Evolutionary conservation across 2,113 vertebrate species (phyloP), one percentile per base, ranked within the genome.

Genomic region (Apteryx mantelli): DNA sequence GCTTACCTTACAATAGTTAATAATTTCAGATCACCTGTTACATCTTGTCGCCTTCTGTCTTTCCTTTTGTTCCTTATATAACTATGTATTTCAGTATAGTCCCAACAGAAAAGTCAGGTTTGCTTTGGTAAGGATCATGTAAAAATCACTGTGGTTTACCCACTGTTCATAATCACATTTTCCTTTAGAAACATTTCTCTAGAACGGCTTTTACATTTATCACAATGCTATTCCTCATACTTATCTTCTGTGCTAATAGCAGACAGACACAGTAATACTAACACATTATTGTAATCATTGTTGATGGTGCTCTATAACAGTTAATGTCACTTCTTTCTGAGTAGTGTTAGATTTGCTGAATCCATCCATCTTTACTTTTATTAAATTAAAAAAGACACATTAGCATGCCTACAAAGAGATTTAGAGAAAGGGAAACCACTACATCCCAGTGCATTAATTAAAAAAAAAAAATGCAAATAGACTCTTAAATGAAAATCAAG

Each of bases 361-460:
- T 95, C 65, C 38, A 58, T 77, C 78, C 8, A 1, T 3, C 92
- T 95, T 96, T 76, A 26, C 20, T 96, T 89, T 71, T 71, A 38
- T 61, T 83, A 71, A 94, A 82, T 81, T 82, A 56, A 60, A 50
- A n/a, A 50, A 38, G 11, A 42, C 15, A 74, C 15, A 75, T 81
- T 74, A 95, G 18, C 56, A 65, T 86, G 71, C 22, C 91, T 91
- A 93, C 68, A 84, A 79, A 94, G 93, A 88, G 52, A 40, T 78
- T 61, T 64, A 78, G 48, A 25, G 61, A 81, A 76, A 82, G 30
- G 34, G 36, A 96, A 92, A 86, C 70, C 88, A 46, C 85, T 64
- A 34, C 52, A 61, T 91, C 93, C 79, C 91, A 94, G 21, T 78
- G 71, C 82, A 90, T 93, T 80, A 94, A 97, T 94, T 93, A 9